Base-by-base conservation (phyloP, 2,113 vertebrate species). In the Trichomycterus rosablanca region DNA sequence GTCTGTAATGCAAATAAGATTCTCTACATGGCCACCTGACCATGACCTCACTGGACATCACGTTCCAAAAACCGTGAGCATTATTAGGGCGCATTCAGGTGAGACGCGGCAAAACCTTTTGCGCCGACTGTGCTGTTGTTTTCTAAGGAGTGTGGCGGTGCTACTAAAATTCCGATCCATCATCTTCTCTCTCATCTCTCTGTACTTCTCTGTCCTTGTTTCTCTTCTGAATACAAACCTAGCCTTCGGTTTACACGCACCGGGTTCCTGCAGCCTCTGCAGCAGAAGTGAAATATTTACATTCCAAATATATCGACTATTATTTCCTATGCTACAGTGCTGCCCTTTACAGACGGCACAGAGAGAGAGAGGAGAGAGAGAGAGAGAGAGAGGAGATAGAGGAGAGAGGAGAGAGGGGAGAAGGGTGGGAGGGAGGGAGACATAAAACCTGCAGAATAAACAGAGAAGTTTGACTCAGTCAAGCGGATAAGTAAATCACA, bases 401-500 rank as follows among this genome's bases (percentile, higher is more conserved):
- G 14, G 34, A 35, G 34, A 35, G n/a, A n/a, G n/a, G 1, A 35
- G 34, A 35, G 34, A 35, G 34, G 14, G 34, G 34, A 35, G 8
- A 35, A 10, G 8, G 30, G 30, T n/a, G 30, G 5, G 30, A 1
- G 35, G 12, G 5, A 40, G 37, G 7, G 26, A 30, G 37, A 40
- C 14, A 2, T 40, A 40, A 40, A 40, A 40, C 14, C 37, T 40
- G 37, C 37, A 40, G 37, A 40, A 40, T 40, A 40, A 40, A 40
- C 37, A 40, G 37, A 40, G 37, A 40, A 40, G 37, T 40, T 40
- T 40, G 37, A 40, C 37, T 40, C 37, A n/a, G 37, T 40, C 37
- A 40, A 40, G 37, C 15, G 37, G 37, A 40, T 12, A 40, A 40
- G 37, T 40, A 40, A 40, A 40, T 40, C 37, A 40, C 14, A 40